Percentiles rank a stretch among this genome's conserved stretches.
These are phyloP conservation scores for Meteorus colon DNA, from an alignment of 2,888 invertebrate genomes.

Conservation along the genomic window DNA sequence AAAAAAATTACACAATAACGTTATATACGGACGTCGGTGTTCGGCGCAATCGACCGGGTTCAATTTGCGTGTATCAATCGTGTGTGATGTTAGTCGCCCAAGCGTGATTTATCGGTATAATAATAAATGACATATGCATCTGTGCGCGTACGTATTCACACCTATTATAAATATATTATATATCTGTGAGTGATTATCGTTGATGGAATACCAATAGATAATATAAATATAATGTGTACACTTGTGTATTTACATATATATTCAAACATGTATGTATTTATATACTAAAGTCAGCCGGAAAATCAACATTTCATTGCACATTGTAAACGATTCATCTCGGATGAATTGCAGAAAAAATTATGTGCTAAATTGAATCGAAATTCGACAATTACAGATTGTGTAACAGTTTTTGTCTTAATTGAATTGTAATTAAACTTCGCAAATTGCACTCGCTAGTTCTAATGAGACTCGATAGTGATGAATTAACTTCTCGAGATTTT, in stretches of 20 bases:
- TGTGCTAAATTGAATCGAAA: no score
- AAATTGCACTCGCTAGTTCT: no score
- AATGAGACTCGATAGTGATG: no score
- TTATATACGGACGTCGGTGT: slow-evolving; percentile 29
- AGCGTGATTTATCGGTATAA: slow-evolving; percentile 43
- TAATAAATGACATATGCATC: slow-evolving; percentile 36
- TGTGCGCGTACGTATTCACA: slow-evolving; percentile 45
- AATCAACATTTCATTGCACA: no score
- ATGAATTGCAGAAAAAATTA: no score
- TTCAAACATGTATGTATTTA: not conserved
- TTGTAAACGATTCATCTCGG: no score
- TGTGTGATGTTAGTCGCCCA: slow-evolving; percentile 47
- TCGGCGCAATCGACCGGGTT: slow-evolving; percentile 39
- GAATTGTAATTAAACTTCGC: no score
- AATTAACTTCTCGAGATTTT: no score
- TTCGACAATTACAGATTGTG: no score
- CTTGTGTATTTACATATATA: not conserved
- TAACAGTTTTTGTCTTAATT: no score
- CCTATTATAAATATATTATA: slow-evolving; percentile 41
- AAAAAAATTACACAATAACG: slow-evolving; percentile 29
- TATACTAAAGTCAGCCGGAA: not conserved
- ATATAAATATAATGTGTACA: slow-evolving; percentile 9
- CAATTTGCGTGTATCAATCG: slow-evolving; percentile 45
- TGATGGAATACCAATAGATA: not conserved
- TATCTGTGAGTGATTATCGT: not conserved